Percentiles rank a stretch among this genome's conserved stretches.
phyloP scores from a whole-genome alignment of 2,888 invertebrate species.

The Drepana falcataria region DNA sequence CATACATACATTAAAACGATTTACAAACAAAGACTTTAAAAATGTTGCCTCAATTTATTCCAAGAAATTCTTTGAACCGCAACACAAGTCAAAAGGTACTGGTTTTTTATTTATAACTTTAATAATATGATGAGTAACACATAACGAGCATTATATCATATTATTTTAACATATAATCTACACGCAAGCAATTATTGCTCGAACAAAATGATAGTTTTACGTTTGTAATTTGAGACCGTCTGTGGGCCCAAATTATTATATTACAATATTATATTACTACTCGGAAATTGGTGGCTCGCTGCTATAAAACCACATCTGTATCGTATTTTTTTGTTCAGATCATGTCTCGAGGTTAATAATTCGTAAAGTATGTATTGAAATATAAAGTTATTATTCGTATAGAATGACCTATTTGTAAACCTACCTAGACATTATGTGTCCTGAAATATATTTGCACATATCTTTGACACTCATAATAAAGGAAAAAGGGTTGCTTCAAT shows the following conservation, averaged over 20 bases:
- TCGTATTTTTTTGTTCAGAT: constrained; percentile 1
- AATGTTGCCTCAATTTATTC: background rate
- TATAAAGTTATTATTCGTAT: no score
- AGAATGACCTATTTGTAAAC: no score
- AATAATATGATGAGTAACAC: constrained; percentile 50
- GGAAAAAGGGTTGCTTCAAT: no score
- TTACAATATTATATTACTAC: constrained; percentile 38
- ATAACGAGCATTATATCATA: constrained; percentile 45
- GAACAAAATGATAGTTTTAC: constrained; percentile 57
- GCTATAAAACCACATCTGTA: background rate
- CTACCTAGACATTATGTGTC: no score
- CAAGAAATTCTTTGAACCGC: constrained; percentile 9
- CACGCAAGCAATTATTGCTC: constrained; percentile 56
- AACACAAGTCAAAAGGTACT: constrained; percentile 18
- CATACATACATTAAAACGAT: background rate
- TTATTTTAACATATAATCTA: constrained; percentile 48
- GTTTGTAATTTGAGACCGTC: constrained; percentile 48
- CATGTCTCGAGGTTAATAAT: background rate
- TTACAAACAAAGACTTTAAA: background rate
- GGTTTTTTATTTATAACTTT: constrained; percentile 48
- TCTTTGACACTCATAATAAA: no score
- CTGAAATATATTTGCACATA: no score
- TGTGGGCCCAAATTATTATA: constrained; percentile 25
- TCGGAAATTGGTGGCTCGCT: constrained; percentile 3
- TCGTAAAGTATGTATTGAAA: background rate